These are phyloP conservation scores for Leuctra nigra DNA, from an alignment of 2,888 invertebrate species.

Conservation along the genomic window DNA sequence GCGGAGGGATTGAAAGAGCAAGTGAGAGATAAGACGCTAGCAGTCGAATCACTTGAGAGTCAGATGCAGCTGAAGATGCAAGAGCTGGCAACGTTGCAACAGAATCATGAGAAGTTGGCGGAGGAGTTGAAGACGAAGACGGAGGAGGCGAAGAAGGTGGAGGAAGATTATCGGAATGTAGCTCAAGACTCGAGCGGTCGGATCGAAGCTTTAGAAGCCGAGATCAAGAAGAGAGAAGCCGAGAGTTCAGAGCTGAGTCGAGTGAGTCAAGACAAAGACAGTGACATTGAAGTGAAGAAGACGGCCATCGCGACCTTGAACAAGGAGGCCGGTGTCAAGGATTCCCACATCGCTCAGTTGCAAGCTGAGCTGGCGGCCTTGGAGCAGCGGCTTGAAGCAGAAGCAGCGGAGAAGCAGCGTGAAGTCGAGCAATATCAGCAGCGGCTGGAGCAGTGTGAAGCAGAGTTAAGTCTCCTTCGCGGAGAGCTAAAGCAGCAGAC, in stretches of 20 bases:
- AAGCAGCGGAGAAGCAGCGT: slow-evolving; percentile 23
- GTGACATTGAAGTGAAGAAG: slow-evolving; percentile 32
- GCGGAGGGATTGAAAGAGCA: too few species aligned
- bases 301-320: slow-evolving; percentile 31
- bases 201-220: slow-evolving; percentile 33
- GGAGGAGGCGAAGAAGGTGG: slow-evolving; percentile 34
- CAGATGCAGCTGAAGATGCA: too few species aligned
- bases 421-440: slow-evolving; percentile 26
- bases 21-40: too few species aligned
- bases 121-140: slow-evolving; percentile 36
- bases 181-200: slow-evolving; percentile 33
- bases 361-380: slow-evolving; percentile 23
- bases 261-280: slow-evolving; percentile 2
- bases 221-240: slow-evolving; percentile 20
- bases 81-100: too few species aligned
- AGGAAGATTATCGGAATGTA: slow-evolving; percentile 34
- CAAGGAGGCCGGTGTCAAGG: slow-evolving; percentile 35
- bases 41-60: too few species aligned
- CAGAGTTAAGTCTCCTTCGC: slow-evolving; percentile 25
- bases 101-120: slow-evolving; percentile 35
- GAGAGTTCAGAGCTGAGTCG: slow-evolving; percentile 2
- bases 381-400: slow-evolving; percentile 26
- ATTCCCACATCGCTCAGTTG: slow-evolving; percentile 35
- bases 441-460: slow-evolving; percentile 23
- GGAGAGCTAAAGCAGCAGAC: slow-evolving; percentile 26